Evolutionary conservation across 2,113 vertebrate genomes (phyloP).

Genomic region (Gobiocypris rarus): DNA sequence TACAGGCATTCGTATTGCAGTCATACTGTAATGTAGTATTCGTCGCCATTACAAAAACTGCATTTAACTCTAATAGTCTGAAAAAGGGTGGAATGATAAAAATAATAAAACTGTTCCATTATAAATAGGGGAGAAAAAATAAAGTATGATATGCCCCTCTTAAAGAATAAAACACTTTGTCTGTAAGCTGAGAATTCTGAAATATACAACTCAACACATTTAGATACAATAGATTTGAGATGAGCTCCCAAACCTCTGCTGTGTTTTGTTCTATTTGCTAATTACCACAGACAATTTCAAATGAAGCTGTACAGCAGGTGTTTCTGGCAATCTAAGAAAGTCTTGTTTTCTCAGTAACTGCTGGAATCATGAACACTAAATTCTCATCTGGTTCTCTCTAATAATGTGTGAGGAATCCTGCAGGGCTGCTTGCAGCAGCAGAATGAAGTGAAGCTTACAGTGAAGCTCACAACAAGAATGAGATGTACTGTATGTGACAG

Average conservation of each 20-base stretch:
- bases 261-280: slow-evolving; percentile 36
- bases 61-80: not conserved
- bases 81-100: not conserved
- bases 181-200: not conserved
- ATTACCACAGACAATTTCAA: slow-evolving; percentile 35
- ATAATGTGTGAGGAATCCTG: slow-evolving; percentile 8
- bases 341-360: slow-evolving; percentile 16
- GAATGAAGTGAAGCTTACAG: slow-evolving; percentile 26
- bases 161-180: not conserved
- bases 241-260: slow-evolving; percentile 11
- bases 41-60: not conserved
- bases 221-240: slow-evolving; percentile 22
- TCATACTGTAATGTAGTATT: too few relatives aligned
- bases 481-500: not conserved
- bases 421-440: not conserved
- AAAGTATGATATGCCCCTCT: not conserved
- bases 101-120: too few relatives aligned
- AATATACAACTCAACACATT: not conserved
- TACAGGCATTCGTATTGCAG: not conserved
- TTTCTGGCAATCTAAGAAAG: slow-evolving; percentile 12
- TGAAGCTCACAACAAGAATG: slow-evolving; percentile 12
- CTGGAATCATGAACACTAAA: slow-evolving; percentile 27
- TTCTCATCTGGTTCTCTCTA: slow-evolving; percentile 19
- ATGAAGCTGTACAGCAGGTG: slow-evolving; percentile 27
- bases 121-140: not conserved